Evolutionary conservation across 2,113 vertebrate species (phyloP).

Genomic region (Progne subis): DNA sequence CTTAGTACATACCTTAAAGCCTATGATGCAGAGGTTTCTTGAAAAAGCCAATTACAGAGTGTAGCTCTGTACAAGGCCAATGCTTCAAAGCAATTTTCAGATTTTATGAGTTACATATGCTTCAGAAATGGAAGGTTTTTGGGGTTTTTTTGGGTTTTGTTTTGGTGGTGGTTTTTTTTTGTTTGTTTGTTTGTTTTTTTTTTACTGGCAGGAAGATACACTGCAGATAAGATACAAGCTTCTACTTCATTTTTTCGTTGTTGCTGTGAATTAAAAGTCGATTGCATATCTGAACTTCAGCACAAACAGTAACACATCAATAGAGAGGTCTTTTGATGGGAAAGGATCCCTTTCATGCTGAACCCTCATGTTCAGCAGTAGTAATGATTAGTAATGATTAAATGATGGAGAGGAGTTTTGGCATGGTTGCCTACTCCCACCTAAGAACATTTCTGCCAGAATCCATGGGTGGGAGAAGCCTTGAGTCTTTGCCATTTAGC

Average conservation of each 20-base stretch:
- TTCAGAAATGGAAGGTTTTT: background rate
- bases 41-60: constrained; percentile 27
- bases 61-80: background rate
- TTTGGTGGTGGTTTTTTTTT: no score
- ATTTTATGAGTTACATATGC: constrained; percentile 15
- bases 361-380: background rate
- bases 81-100: constrained; percentile 22
- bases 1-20: constrained; percentile 42
- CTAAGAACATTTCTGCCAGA: background rate
- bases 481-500: background rate
- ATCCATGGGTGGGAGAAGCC: background rate
- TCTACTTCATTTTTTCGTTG: background rate
- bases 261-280: background rate
- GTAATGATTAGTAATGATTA: background rate
- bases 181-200: no score
- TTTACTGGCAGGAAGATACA: background rate
- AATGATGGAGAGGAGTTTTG: background rate
- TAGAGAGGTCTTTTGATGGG: background rate
- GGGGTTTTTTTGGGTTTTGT: no score
- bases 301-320: background rate
- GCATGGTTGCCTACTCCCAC: background rate
- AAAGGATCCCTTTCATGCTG: background rate
- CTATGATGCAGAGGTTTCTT: constrained; percentile 14
- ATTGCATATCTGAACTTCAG: background rate
- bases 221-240: background rate